A percentile compares a stretch with the other conserved stretches of the same genome.
Conservation (phyloP, 1,140 invertebrate genomes). For the Tigriopus japonicus region DNA sequence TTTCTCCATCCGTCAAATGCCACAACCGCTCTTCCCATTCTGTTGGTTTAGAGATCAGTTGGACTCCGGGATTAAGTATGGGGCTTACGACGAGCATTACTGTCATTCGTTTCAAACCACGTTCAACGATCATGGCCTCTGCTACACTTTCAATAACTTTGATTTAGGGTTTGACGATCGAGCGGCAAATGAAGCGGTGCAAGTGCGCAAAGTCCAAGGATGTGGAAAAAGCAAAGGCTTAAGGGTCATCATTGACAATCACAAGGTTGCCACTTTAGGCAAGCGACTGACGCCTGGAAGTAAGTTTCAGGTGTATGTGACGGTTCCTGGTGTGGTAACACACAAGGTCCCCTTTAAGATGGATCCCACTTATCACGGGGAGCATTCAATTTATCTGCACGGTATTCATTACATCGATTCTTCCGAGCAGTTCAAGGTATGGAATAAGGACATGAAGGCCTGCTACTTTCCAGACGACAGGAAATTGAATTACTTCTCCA, state of each 20-base stretch:
- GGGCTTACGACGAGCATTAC: neutral
- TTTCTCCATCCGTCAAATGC: neutral
- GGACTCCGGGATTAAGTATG: neutral
- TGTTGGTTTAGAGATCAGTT: neutral
- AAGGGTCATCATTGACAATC: neutral
- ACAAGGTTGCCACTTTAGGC: constrained; percentile 8
- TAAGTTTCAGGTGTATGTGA: constrained; percentile 1
- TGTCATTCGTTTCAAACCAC: constrained; percentile 10
- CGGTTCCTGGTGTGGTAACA: neutral
- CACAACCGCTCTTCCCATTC: neutral
- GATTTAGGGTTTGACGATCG: neutral
- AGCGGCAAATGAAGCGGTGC: neutral
- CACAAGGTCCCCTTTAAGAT: constrained; percentile 1
- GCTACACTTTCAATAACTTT: constrained; percentile 10
- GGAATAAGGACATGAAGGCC: constrained; percentile 6
- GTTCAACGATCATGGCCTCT: constrained; percentile 2
- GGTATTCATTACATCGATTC: constrained; percentile 3
- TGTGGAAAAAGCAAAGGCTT: constrained; percentile 12
- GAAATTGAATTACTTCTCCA: neutral
- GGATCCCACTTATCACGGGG: constrained; percentile 1
- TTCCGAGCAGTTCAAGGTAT: neutral
- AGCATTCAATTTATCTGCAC: neutral
- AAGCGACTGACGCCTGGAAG: neutral
- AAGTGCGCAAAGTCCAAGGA: constrained; percentile 1
- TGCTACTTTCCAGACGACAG: constrained; percentile 6